Conservation (phyloP, 2,113 vertebrate species). For the human (Homo sapiens) region GRCh38 chr15:71787501-71788000, state of each 20-base stretch:
- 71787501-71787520: not conserved
- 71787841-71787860: not conserved
- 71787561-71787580: not conserved
- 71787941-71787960: not conserved
- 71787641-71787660: not conserved
- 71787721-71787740: not conserved
- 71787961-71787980: not conserved
- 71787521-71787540: not conserved
- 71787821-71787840: not conserved
- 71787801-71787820: not conserved
- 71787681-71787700: not conserved
- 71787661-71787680: not conserved
- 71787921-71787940: not conserved
- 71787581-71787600: not conserved
- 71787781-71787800: not conserved
- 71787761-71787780: not conserved
- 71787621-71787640: not conserved
- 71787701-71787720: not conserved
- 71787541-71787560: rapidly evolving
- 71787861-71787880: not conserved
- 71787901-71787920: not conserved
- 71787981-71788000: not conserved
- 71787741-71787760: not conserved
- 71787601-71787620: not conserved
- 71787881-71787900: not conserved